phyloP scores from a whole-genome alignment of 2,888 invertebrate genomes.

The Dermolepida albohirtum region DNA sequence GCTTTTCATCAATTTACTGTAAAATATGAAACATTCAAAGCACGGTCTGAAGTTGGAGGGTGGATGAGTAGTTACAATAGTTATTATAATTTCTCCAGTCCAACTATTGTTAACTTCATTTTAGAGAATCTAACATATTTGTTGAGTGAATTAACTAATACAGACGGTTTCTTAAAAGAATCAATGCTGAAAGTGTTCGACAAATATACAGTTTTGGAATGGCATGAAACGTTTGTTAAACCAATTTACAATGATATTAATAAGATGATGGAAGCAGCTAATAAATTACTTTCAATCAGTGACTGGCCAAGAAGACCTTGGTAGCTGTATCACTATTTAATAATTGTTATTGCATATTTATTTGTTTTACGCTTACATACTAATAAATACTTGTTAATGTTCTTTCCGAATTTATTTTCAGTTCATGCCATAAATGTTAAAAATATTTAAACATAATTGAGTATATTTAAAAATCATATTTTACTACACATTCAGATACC shows the following conservation, averaged over 20 bases:
- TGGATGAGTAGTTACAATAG: constrained; percentile 79
- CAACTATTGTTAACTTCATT: constrained; percentile 71
- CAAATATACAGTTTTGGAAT: constrained; percentile 71
- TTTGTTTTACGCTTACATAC: neutral
- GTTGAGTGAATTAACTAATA: constrained; percentile 65
- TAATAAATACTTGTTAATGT: neutral
- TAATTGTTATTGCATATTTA: neutral
- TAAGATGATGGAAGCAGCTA: constrained; percentile 66
- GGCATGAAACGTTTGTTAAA: constrained; percentile 65
- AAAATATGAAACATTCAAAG: constrained; percentile 66
- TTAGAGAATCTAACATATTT: constrained; percentile 68
- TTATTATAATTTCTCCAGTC: constrained; percentile 74
- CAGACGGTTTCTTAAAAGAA: constrained; percentile 67
- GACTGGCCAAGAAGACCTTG: constrained; percentile 70
- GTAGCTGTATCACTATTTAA: constrained; percentile 11
- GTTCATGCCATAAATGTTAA: neutral
- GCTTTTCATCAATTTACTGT: constrained; percentile 68
- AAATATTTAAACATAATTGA: too few relatives aligned
- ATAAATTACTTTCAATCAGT: constrained; percentile 64
- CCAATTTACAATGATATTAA: constrained; percentile 68
- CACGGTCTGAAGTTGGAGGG: constrained; percentile 60
- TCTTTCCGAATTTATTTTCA: neutral
- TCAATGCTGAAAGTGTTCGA: constrained; percentile 71
- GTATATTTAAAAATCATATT: too few relatives aligned
- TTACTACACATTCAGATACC: too few relatives aligned